Evolutionary conservation across 2,888 invertebrate genomes (phyloP), one percentile per base, ranked within the genome.

Genomic region (Clepsis dumicolana): DNA sequence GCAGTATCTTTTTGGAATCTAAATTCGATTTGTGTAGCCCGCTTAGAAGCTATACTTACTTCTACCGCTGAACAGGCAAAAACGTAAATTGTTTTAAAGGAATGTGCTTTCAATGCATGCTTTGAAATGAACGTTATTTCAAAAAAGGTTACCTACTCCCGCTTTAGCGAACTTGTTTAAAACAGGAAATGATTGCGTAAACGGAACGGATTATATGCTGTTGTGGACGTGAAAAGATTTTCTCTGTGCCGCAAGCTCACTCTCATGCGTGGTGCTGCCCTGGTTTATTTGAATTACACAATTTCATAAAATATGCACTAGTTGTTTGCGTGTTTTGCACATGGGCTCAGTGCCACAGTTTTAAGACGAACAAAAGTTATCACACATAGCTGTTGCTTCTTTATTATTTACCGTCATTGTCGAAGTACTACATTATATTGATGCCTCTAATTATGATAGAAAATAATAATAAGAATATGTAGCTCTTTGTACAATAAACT

Each of bases 241-340:
- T n/a, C 38, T 38, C 57, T 16, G 57, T 24, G 24, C 8, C 32
- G 21, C 14, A 16, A 35, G 38, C 35, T 29, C n/a, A 41, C 27
- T 32, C 25, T 66, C 56, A 50, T 48, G 35, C 61, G 48, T 14
- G 29, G 29, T 16, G 14, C 29, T 53, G 56, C 35, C 66, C 66
- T 38, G 56, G 56, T 66, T 66, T 66, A 38, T 62, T 61, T 56
- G 48, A 48, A 35, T 27, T 44, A 48, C 66, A 50, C 44, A 18
- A 48, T 66, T 56, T 66, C 56, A 48, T 48, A 21, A 48, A 48
- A 21, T 21, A 48, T 21, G 48, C 10, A 21, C 21, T 12, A 48
- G 48, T 21, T 44, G 16, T 44, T 48, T 21, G 21, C 21, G 18
- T 48, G 21, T 48, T 48, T 21, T 21, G 48, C 48, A 38, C 38